These are phyloP conservation scores for Anastrepha ludens DNA, from an alignment of 1,140 invertebrate genomes.

Conservation along the genomic window DNA sequence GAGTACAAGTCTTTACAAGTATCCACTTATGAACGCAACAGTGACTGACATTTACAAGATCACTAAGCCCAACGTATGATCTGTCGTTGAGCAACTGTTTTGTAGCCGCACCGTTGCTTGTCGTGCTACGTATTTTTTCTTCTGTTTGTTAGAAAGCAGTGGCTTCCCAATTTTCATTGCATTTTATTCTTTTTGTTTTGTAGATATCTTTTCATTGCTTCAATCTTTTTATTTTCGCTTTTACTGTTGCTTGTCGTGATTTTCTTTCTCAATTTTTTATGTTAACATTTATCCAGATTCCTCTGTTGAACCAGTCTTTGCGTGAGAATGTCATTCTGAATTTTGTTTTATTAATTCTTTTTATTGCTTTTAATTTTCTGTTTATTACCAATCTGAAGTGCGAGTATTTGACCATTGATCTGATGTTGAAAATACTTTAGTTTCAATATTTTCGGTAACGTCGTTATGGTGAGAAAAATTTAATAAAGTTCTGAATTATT, in stretches of 20 bases:
- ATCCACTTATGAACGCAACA: not conserved
- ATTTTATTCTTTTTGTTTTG: not conserved
- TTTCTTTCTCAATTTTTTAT: not conserved
- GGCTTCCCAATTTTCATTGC: too few species aligned
- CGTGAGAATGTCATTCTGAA: not conserved
- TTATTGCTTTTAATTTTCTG: too few species aligned
- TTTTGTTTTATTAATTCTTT: too few species aligned
- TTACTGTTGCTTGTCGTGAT: not conserved
- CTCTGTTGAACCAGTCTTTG: not conserved
- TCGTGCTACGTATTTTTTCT: not conserved
- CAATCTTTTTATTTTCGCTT: not conserved
- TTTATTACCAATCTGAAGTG: too few species aligned
- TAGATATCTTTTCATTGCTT: not conserved
- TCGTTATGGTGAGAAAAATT: too few species aligned
- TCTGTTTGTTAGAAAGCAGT: too few species aligned
- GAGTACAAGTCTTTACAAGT: not conserved
- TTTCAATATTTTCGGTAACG: too few species aligned
- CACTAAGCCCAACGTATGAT: not conserved
- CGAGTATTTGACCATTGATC: too few species aligned
- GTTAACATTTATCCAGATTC: not conserved
- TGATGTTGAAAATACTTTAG: too few species aligned
- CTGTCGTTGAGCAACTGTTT: conserved; percentile 1
- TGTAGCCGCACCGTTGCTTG: not conserved
- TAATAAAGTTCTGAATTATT: too few species aligned
- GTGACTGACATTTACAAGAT: conserved; percentile 3